Base-by-base conservation (phyloP, 2,797 vertebrate species). In the Poeciliopsis infans region DNA sequence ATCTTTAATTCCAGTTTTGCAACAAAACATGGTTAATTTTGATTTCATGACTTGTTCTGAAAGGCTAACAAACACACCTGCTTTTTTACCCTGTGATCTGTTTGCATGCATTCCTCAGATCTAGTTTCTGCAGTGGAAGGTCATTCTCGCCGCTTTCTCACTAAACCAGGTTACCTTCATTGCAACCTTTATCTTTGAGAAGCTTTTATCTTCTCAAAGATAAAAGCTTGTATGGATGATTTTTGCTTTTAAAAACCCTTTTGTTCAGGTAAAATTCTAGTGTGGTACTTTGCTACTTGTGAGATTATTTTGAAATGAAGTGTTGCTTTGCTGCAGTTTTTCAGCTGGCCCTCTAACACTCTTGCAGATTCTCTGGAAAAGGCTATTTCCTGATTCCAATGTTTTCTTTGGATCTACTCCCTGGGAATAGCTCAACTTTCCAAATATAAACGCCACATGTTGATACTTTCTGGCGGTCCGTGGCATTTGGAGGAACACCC, bases 381-480 rank as follows among this genome's bases (percentile, higher is more conserved):
- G 89, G 74, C 83, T 85, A 83, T 90, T 91, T 94, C 92, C 92
- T 92, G 84, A 81, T 92, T 88, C 85, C 64, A 31, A 64, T 91
- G 81, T 90, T 93, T 91, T 91, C 78, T 83, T 92, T 91, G 90
- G 92, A 91, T 61, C 59, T 78, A 79, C 83, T 93, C 86, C 82
- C 81, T 87, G 88, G 87, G 86, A 92, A 92, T 91, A 88, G 87
- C 79, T 88, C 86, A 89, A 86, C 87, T 92, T 94, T 95, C 93
- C 93, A 93, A 93, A 94, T 94, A 88, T 95, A 95, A 91, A 88
- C 82, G 86, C 88, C 91, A 93, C 90, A 91, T 91, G 91, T 88
- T 88, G 80, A 88, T 88, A 66, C 55, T 64, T 91, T 89, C 83
- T 91, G 85, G 88, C 90, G 79, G 81, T 85, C 4, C 8, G 36